Conservation (phyloP, 2,888 invertebrate genomes). For the Drosophila stalkeri region DNA sequence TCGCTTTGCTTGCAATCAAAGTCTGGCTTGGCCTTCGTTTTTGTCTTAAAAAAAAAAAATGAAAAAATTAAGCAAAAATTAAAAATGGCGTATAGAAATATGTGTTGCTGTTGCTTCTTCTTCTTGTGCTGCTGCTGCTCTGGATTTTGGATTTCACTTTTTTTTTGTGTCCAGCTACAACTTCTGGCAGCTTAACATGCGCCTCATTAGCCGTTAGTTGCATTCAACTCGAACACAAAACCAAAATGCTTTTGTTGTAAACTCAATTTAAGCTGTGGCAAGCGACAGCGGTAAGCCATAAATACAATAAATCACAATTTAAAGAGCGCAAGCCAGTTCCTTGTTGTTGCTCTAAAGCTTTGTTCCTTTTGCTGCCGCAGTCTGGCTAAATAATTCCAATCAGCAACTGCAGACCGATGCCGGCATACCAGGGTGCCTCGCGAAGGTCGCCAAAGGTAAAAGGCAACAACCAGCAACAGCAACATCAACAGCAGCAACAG, state of each 20-base stretch:
- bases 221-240: conserved; percentile 34
- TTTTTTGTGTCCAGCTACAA: conserved; percentile 37
- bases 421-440: conserved; percentile 17
- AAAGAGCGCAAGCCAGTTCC: conserved; percentile 42
- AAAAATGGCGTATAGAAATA: conserved; percentile 38
- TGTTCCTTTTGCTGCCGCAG: conserved; percentile 29
- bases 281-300: conserved; percentile 37
- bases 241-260: conserved; percentile 40
- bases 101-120: too few species aligned
- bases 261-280: conserved; percentile 54
- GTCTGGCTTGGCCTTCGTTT: conserved; percentile 53
- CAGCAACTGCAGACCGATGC: conserved; percentile 57
- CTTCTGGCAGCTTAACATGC: conserved; percentile 56
- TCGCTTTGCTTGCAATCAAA: conserved; percentile 50
- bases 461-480: conserved; percentile 32
- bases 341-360: conserved; percentile 29
- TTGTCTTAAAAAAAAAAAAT: neutral
- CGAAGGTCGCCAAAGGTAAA: conserved; percentile 74
- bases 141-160: conserved; percentile 62
- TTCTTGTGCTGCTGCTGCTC: conserved; percentile 5
- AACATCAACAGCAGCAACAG: neutral
- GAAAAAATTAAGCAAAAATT: too few species aligned
- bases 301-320: conserved; percentile 76
- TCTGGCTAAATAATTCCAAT: conserved; percentile 73
- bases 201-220: conserved; percentile 76